A percentile compares a stretch with the other conserved stretches of the same genome.
Evolutionary conservation across 2,888 invertebrate genomes (phyloP).

Genomic region (Heteropelma amictum): DNA sequence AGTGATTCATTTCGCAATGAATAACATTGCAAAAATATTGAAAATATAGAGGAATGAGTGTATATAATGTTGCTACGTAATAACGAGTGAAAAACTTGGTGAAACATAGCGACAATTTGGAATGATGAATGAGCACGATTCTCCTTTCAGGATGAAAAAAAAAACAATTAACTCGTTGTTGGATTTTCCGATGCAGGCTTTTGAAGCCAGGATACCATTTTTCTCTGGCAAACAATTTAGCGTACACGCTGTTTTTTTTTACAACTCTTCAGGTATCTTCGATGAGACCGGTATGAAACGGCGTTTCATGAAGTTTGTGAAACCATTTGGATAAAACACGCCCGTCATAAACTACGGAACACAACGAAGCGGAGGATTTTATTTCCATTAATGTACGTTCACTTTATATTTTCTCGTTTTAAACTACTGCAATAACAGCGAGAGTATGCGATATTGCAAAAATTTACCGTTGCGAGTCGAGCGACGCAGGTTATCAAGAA

Average conservation of each 20-base stretch:
- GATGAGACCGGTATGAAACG: no score
- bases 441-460: constrained; percentile 16
- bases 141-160: background rate
- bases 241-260: background rate
- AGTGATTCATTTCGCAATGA: no score
- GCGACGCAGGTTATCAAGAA: constrained; percentile 33
- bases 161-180: background rate
- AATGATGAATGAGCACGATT: background rate
- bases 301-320: background rate
- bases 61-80: no score
- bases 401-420: constrained; percentile 23
- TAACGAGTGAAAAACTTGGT: no score
- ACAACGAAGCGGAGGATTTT: constrained; percentile 12
- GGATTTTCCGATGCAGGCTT: no score
- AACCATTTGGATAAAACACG: constrained; percentile 4
- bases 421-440: constrained; percentile 4
- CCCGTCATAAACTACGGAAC: constrained; percentile 20
- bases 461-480: constrained; percentile 23
- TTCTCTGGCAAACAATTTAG: constrained; percentile 10
- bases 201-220: background rate
- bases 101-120: no score
- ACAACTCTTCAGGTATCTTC: no score
- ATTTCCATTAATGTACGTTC: constrained; percentile 31
- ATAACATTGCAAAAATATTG: no score
- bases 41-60: no score